Conservation (phyloP, 2,113 vertebrate genomes). For the Galbula dea region DNA sequence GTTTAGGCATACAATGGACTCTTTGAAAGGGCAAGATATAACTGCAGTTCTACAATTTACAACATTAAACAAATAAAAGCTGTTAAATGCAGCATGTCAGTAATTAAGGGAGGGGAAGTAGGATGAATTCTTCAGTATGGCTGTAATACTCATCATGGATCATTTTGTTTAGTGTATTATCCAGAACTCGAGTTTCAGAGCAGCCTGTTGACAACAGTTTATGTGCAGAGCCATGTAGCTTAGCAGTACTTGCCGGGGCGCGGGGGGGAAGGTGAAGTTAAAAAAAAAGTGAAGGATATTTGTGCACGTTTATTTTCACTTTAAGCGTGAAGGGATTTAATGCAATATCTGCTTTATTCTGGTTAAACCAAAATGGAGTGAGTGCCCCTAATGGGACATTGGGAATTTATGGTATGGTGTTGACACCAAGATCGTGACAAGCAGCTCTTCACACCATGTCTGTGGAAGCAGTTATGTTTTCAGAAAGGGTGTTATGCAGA, state of each 20-base stretch:
- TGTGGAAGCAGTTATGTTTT: constrained; percentile 31
- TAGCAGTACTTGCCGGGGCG: background rate
- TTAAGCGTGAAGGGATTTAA: background rate
- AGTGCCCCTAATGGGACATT: background rate
- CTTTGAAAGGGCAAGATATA: background rate
- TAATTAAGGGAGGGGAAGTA: background rate
- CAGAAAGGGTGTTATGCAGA: background rate
- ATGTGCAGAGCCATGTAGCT: background rate
- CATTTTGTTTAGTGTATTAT: background rate
- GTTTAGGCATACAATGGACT: background rate
- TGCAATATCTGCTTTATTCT: constrained; percentile 3
- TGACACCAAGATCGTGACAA: constrained; percentile 44
- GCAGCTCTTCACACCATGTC: constrained; percentile 34
- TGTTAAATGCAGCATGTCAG: background rate
- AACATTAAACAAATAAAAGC: background rate
- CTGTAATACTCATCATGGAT: background rate
- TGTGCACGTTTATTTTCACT: background rate
- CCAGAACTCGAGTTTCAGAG: background rate
- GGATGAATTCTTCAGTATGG: background rate
- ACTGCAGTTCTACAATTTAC: background rate
- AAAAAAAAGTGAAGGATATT: background rate
- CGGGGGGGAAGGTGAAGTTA: too few species aligned
- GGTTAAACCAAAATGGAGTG: background rate
- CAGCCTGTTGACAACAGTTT: background rate
- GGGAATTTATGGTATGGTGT: constrained; percentile 51